Percentiles rank a stretch among this genome's conserved stretches.
These are phyloP conservation scores for Elephantulus edwardii DNA, from an alignment of 2,113 vertebrate species.

Conservation along the genomic window DNA sequence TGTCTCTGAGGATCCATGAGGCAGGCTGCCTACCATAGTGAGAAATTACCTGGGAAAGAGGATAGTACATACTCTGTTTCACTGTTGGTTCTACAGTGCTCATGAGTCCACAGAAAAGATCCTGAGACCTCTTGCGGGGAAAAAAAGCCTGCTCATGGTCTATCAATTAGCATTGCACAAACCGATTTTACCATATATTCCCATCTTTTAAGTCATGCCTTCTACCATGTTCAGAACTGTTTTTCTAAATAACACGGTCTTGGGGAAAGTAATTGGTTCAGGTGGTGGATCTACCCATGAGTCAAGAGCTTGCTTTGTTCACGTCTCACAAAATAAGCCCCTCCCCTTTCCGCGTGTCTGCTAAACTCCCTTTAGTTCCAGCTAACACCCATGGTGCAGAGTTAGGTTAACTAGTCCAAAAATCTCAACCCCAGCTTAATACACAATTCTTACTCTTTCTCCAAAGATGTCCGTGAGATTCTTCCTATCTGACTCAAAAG, in stretches of 20 bases:
- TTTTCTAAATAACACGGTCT: background rate
- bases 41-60: background rate
- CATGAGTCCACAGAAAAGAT: background rate
- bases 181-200: background rate
- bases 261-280: background rate
- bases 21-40: background rate
- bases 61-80: background rate
- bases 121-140: background rate
- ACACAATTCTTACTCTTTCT: background rate
- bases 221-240: background rate
- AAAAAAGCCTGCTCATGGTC: background rate
- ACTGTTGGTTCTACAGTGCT: background rate
- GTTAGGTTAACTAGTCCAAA: background rate
- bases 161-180: background rate
- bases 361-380: background rate
- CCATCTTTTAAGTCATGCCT: background rate
- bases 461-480: background rate
- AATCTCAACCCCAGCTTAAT: background rate
- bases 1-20: background rate
- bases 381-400: background rate
- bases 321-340: background rate
- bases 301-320: background rate
- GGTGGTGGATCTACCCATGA: background rate
- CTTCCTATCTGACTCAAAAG: background rate
- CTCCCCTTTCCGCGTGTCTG: background rate